These are phyloP conservation scores for Ecliptopera silaceata DNA, from an alignment of 2,888 invertebrate species.

Conservation along the genomic window DNA sequence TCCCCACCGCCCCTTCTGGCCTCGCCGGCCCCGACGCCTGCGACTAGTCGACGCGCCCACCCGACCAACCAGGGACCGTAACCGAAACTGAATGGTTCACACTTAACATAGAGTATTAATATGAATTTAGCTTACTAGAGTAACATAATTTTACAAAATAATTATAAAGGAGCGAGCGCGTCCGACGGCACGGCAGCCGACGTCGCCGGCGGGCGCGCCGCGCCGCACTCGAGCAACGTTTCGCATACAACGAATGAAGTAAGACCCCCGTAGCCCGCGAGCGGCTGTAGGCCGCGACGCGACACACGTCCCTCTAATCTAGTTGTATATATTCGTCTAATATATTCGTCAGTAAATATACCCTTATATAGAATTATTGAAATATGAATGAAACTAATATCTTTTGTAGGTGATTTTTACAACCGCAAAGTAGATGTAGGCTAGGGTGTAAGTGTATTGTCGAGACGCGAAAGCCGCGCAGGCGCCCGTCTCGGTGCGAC, in stretches of 20 bases:
- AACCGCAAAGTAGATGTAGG: slow-evolving; percentile 79
- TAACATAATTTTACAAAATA: slow-evolving; percentile 74
- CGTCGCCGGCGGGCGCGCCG: slow-evolving; percentile 52
- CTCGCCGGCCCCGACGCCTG: slow-evolving; percentile 46
- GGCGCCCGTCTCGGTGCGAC: slow-evolving; percentile 70
- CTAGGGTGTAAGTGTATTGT: slow-evolving; percentile 74
- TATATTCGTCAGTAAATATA: slow-evolving; percentile 80
- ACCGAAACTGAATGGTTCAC: slow-evolving; percentile 67
- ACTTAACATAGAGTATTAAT: slow-evolving; percentile 78
- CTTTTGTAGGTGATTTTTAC: slow-evolving; percentile 84
- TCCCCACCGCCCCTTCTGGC: slow-evolving; percentile 44
- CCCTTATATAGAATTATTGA: slow-evolving; percentile 80
- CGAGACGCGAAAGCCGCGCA: slow-evolving; percentile 72
- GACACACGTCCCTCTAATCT: slow-evolving; percentile 76
- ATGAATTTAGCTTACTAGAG: slow-evolving; percentile 79
- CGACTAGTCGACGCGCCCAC: slow-evolving; percentile 45
- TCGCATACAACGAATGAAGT: slow-evolving; percentile 83
- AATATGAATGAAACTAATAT: slow-evolving; percentile 83
- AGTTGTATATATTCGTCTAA: slow-evolving; percentile 75
- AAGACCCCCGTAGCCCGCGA: slow-evolving; percentile 76
- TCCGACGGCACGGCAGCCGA: slow-evolving; percentile 35
- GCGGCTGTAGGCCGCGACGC: slow-evolving; percentile 69
- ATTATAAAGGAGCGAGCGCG: slow-evolving; percentile 53
- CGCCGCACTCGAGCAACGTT: slow-evolving; percentile 78
- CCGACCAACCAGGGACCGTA: slow-evolving; percentile 73